Percentiles rank a stretch among this genome's conserved stretches.
phyloP scores from a whole-genome alignment of 2,797 vertebrate species.

The Gymnothorax reevesii region DNA sequence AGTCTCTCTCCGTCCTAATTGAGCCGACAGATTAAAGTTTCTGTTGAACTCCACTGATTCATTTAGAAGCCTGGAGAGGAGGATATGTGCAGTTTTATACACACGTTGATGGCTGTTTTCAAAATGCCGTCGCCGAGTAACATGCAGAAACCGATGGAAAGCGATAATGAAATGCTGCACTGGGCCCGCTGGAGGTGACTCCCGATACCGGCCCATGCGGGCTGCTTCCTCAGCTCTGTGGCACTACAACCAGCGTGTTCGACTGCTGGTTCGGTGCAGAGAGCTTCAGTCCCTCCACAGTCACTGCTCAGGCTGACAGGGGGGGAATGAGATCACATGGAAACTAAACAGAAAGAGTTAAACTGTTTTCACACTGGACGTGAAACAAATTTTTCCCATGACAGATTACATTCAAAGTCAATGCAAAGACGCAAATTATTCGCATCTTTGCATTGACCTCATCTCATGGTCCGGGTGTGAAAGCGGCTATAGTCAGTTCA shows the following conservation, averaged over 20 bases:
- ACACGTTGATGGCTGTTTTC: not conserved
- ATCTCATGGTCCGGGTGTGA: no score
- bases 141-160: not conserved
- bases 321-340: not conserved
- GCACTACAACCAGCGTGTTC: conserved; percentile 99
- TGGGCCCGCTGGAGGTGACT: no score
- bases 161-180: no score
- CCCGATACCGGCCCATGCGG: no score
- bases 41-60: not conserved
- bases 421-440: no score
- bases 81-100: not conserved
- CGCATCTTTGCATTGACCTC: no score
- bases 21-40: not conserved
- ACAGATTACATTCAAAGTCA: no score
- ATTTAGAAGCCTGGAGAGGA: not conserved
- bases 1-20: not conserved
- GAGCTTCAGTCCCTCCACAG: conserved; percentile 40
- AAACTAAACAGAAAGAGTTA: not conserved
- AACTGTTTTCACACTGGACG: not conserved
- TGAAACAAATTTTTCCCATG: no score
- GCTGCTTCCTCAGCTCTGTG: conserved; percentile 77
- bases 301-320: conserved; percentile 2
- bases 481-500: not conserved
- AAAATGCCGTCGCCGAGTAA: not conserved
- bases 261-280: conserved; percentile 79